These are phyloP conservation scores for Coregonus sp. DNA, from an alignment of 2,797 vertebrate species.

Conservation along the genomic window DNA sequence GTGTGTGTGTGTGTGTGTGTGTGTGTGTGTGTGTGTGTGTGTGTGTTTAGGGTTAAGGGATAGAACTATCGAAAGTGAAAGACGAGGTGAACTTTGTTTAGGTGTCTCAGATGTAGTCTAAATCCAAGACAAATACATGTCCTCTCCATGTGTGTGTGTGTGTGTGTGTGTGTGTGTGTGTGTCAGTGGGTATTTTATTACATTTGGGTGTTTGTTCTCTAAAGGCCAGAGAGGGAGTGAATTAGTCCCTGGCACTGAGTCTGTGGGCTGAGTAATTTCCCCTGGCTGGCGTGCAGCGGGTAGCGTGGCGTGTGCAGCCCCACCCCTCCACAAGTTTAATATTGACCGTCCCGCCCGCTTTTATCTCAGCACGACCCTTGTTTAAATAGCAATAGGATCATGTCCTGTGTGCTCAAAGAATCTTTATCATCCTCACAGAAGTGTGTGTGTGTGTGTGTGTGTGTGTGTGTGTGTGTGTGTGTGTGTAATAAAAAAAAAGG, in stretches of 20 bases:
- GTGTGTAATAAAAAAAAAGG: too few species aligned
- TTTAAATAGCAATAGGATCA: slow-evolving; percentile 58
- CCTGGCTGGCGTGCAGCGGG: slow-evolving; percentile 71
- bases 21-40: slow-evolving; percentile 30
- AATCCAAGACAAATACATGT: slow-evolving; percentile 69
- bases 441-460: background rate
- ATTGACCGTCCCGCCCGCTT: slow-evolving; percentile 81
- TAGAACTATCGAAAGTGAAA: slow-evolving; percentile 10
- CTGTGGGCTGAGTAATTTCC: slow-evolving; percentile 60
- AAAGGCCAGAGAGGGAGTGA: slow-evolving; percentile 59
- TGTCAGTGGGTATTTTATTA: slow-evolving; percentile 75
- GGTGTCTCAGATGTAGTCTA: slow-evolving; percentile 45
- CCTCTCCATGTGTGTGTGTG: background rate
- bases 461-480: slow-evolving; percentile 1
- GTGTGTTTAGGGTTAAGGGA: slow-evolving; percentile 25
- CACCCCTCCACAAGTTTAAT: slow-evolving; percentile 78
- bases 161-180: slow-evolving; percentile 23
- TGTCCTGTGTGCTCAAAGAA: slow-evolving; percentile 51
- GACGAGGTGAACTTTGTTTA: slow-evolving; percentile 61
- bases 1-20: slow-evolving; percentile 20
- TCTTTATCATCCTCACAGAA: slow-evolving; percentile 46
- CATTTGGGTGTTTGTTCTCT: slow-evolving; percentile 83
- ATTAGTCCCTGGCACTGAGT: slow-evolving; percentile 44
- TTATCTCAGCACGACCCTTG: slow-evolving; percentile 68
- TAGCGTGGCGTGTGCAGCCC: slow-evolving; percentile 64